A percentile compares a stretch with the other conserved stretches of the same genome.
Conservation (phyloP, 2,888 invertebrate genomes). For the Ormia ochracea region DNA sequence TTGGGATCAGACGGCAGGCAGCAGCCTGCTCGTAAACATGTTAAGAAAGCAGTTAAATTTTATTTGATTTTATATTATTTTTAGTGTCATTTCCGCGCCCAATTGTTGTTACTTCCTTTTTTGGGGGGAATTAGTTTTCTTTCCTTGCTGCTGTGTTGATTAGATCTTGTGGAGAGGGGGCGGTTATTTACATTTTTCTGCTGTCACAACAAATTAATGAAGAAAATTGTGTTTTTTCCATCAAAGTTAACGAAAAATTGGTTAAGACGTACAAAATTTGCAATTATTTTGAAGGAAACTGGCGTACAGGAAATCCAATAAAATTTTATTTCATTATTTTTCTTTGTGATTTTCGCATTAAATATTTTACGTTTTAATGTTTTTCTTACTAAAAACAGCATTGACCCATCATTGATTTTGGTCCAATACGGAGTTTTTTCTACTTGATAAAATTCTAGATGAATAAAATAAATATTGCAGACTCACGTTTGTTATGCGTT, state of each 20-base stretch:
- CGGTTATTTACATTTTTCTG: conserved; percentile 17
- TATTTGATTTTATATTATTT: conserved; percentile 66
- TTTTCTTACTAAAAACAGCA: conserved; percentile 31
- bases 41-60: conserved; percentile 40
- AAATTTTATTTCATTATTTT: conserved; percentile 60
- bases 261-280: conserved; percentile 43
- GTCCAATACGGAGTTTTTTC: not conserved
- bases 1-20: conserved; percentile 49
- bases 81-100: conserved; percentile 72
- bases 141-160: not conserved
- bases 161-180: conserved; percentile 25
- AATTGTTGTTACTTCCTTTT: conserved; percentile 70
- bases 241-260: conserved; percentile 26
- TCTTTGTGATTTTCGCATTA: conserved; percentile 14
- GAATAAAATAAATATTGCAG: not conserved
- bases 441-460: not conserved
- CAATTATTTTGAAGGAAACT: conserved; percentile 36
- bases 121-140: conserved; percentile 14
- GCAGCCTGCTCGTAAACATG: conserved; percentile 38
- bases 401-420: conserved; percentile 32
- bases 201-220: conserved; percentile 17
- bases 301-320: conserved; percentile 55
- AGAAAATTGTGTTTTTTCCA: not conserved
- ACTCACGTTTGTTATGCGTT: conserved; percentile 9
- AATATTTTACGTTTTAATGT: not conserved